phyloP scores from a whole-genome alignment of 2,797 vertebrate species.

The Alcedo atthis region DNA sequence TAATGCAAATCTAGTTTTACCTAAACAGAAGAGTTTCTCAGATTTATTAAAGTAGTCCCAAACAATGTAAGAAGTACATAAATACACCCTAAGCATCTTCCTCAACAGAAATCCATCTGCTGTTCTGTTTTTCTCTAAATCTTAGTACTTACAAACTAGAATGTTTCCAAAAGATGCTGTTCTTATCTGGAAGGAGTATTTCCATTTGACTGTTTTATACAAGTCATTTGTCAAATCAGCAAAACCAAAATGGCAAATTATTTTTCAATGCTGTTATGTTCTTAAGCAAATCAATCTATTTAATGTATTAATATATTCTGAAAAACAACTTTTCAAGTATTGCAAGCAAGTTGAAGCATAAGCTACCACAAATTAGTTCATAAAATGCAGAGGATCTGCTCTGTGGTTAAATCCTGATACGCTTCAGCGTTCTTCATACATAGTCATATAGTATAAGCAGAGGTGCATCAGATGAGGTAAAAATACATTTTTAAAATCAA shows the following conservation, averaged over 20 bases:
- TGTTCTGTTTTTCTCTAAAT: neutral
- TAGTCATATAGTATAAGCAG: neutral
- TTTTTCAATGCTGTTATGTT: neutral
- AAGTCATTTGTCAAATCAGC: neutral
- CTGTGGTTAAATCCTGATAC: neutral
- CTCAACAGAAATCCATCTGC: neutral
- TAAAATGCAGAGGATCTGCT: neutral
- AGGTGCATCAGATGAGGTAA: neutral
- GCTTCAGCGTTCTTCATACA: neutral
- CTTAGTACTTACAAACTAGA: neutral
- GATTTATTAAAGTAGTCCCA: neutral
- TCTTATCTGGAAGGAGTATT: constrained; percentile 26
- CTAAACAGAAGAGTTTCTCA: neutral
- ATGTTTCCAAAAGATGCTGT: neutral
- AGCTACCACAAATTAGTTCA: neutral
- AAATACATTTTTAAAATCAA: neutral
- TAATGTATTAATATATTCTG: constrained; percentile 18
- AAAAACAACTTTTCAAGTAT: neutral
- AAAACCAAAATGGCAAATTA: neutral
- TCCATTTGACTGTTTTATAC: neutral
- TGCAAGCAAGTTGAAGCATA: neutral
- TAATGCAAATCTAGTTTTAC: neutral
- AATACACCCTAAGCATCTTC: neutral
- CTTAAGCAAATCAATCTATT: neutral
- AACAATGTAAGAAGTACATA: neutral